These are phyloP conservation scores for Ethmia dodecea DNA, from an alignment of 2,888 invertebrate genomes.

Conservation along the genomic window DNA sequence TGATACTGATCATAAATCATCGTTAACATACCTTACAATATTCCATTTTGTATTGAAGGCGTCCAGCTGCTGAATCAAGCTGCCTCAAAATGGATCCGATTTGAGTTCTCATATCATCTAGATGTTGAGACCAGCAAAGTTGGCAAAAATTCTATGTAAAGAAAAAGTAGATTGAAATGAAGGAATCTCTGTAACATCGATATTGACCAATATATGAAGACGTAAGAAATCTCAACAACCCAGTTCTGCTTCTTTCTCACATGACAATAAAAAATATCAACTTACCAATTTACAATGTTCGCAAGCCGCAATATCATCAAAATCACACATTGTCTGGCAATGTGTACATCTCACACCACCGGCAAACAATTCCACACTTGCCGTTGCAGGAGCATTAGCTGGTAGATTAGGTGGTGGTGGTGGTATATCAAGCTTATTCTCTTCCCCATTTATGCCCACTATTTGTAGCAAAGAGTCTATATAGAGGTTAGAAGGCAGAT, in stretches of 20 bases:
- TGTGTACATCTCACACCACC: conserved; percentile 47
- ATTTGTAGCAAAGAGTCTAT: conserved; percentile 79
- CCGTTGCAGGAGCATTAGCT: conserved; percentile 5
- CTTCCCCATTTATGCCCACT: conserved; percentile 43
- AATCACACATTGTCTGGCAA: conserved; percentile 56
- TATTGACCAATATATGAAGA: no score
- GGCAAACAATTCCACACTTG: conserved; percentile 49
- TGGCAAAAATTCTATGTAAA: conserved; percentile 79
- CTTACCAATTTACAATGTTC: conserved; percentile 80
- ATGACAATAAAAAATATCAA: no score
- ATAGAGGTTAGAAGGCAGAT: conserved; percentile 82
- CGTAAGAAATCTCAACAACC: no score
- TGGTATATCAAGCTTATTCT: conserved; percentile 29
- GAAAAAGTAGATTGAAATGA: no score
- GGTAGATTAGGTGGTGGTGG: conserved; percentile 26
- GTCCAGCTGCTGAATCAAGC: conserved; percentile 66
- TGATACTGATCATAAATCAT: no score
- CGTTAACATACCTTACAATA: conserved; percentile 70
- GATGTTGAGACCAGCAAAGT: conserved; percentile 79
- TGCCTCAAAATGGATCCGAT: conserved; percentile 74
- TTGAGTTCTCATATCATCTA: conserved; percentile 77
- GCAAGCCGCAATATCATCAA: conserved; percentile 51
- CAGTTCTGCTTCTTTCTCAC: no score
- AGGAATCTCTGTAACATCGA: no score
- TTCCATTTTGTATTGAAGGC: conserved; percentile 74